Conservation (phyloP, 2,797 vertebrate species). For the Takifugu ocellatus region DNA sequence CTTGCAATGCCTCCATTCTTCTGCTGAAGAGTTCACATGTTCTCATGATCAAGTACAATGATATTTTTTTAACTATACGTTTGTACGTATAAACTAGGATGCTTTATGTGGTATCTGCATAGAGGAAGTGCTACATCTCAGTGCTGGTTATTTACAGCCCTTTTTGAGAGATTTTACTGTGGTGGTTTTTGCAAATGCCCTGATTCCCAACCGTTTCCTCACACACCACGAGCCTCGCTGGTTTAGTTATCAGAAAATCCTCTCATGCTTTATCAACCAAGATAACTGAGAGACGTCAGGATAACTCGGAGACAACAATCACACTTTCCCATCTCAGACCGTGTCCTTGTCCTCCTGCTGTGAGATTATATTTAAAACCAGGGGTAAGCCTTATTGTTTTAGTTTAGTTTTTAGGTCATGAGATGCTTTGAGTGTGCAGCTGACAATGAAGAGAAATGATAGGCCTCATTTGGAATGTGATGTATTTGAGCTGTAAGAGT, state of each 20-base stretch:
- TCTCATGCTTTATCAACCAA: background rate
- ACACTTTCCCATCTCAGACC: conserved; percentile 5
- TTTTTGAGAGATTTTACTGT: conserved; percentile 2
- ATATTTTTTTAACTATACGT: conserved; percentile 20
- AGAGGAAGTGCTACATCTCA: conserved; percentile 7
- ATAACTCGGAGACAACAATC: conserved; percentile 5
- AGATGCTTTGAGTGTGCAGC: background rate
- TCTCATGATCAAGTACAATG: conserved; percentile 23
- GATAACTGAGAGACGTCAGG: background rate
- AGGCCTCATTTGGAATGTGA: background rate
- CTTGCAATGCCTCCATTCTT: conserved; percentile 15
- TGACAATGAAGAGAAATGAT: background rate
- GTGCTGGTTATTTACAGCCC: background rate
- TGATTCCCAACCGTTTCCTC: conserved; percentile 8
- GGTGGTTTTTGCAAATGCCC: background rate
- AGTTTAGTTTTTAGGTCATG: background rate
- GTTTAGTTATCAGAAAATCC: conserved; percentile 4
- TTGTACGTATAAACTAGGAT: conserved; percentile 14
- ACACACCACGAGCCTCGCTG: conserved; percentile 7
- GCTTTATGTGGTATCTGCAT: conserved; percentile 25
- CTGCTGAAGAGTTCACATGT: conserved; percentile 17
- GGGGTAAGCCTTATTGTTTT: background rate
- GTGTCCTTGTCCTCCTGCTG: conserved; percentile 4
- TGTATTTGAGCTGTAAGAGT: background rate
- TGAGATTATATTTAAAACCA: conserved; percentile 5